These are phyloP conservation scores for Haliclona indistincta DNA, from an alignment of 37 sponge, comb jelly and placozoan genomes.

Conservation along the genomic window DNA sequence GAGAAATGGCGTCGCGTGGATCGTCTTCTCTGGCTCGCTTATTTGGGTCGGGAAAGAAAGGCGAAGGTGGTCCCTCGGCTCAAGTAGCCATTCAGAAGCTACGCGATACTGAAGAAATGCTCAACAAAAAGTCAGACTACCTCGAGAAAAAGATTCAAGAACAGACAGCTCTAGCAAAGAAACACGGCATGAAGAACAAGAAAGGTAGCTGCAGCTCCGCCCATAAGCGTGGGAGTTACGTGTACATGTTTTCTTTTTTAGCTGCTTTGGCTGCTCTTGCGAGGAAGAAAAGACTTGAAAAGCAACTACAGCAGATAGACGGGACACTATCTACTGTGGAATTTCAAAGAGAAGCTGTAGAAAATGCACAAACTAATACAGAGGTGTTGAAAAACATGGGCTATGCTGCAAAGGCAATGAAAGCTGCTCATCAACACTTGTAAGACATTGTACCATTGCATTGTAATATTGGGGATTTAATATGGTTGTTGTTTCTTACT, in stretches of 20 bases:
- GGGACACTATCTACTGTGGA: conserved; percentile 88
- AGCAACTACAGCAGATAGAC: conserved; percentile 83
- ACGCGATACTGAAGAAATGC: conserved; percentile 81
- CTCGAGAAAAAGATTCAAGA: conserved; percentile 76
- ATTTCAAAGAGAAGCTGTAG: conserved; percentile 89
- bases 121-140: conserved; percentile 80
- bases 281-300: conserved; percentile 84
- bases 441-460: conserved; percentile 12
- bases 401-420: conserved; percentile 81
- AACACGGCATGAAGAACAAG: conserved; percentile 81
- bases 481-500: not conserved
- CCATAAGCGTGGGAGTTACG: not conserved
- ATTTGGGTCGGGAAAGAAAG: conserved; percentile 68
- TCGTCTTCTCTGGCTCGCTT: no score
- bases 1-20: no score
- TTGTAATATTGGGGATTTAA: not conserved
- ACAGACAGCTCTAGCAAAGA: conserved; percentile 65
- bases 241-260: not conserved
- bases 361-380: conserved; percentile 85
- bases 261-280: conserved; percentile 80
- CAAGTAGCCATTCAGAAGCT: conserved; percentile 82
- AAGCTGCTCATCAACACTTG: conserved; percentile 79
- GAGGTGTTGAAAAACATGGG: conserved; percentile 88
- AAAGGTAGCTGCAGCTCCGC: conserved; percentile 50
- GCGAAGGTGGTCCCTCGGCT: conserved; percentile 62